A percentile compares a stretch with the other conserved stretches of the same genome.
These are phyloP conservation scores for Lepus timidus DNA, from an alignment of 2,113 vertebrate species.

Conservation along the genomic window DNA sequence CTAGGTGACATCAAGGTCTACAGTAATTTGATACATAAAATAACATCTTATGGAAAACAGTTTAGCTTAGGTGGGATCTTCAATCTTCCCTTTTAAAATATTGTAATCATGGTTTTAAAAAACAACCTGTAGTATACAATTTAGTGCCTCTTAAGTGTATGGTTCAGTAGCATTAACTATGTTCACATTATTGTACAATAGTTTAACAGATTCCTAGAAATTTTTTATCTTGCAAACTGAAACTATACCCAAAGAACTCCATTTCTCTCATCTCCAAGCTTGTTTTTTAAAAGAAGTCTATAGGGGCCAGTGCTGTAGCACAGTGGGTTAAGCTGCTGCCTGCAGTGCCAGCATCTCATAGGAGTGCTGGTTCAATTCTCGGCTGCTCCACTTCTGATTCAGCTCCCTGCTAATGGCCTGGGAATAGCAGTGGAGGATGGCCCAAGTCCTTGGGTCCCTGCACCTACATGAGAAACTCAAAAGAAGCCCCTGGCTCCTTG, in stretches of 20 bases:
- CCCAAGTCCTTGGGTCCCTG: too few relatives aligned
- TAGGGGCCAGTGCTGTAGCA: too few relatives aligned
- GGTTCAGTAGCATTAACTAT: background rate
- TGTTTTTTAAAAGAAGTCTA: constrained; percentile 48
- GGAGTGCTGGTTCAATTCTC: too few relatives aligned
- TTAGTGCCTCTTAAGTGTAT: background rate
- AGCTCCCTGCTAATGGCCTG: too few relatives aligned
- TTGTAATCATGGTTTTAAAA: background rate
- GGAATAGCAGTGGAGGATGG: too few relatives aligned
- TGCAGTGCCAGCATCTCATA: too few relatives aligned
- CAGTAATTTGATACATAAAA: background rate
- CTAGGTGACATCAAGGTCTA: background rate
- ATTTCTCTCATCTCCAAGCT: background rate
- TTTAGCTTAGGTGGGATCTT: background rate
- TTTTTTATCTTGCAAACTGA: background rate
- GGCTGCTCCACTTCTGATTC: too few relatives aligned
- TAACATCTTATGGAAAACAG: background rate
- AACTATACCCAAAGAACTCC: background rate
- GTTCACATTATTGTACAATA: background rate
- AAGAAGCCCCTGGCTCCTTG: too few relatives aligned
- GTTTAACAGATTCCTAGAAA: background rate
- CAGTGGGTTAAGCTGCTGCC: too few relatives aligned
- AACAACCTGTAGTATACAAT: background rate
- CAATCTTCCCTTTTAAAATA: background rate
- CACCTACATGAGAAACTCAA: too few relatives aligned